A percentile compares a stretch with the other conserved stretches of the same genome.
Evolutionary conservation across 2,797 vertebrate genomes (phyloP).

Genomic region (Zenarchopterus dispar): DNA sequence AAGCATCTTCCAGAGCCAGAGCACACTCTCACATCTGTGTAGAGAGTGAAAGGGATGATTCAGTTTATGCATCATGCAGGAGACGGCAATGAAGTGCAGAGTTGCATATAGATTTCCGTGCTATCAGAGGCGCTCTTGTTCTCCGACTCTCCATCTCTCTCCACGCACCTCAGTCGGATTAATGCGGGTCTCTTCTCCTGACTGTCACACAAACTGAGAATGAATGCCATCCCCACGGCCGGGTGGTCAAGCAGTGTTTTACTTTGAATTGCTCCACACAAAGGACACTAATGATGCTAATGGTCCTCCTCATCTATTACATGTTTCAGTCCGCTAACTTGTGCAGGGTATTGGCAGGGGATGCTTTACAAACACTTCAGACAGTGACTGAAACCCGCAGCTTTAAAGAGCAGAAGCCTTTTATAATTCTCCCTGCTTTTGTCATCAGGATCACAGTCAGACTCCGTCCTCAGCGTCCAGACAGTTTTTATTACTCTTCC

Average conservation of each 20-base stretch:
- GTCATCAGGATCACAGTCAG: constrained; percentile 41
- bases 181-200: constrained; percentile 43
- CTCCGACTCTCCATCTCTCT: constrained; percentile 50
- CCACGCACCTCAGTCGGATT: constrained; percentile 45
- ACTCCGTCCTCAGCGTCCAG: constrained; percentile 14
- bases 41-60: constrained; percentile 78
- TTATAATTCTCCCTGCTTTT: constrained; percentile 32
- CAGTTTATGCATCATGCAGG: constrained; percentile 72
- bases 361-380: constrained; percentile 14
- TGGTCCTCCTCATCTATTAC: constrained; percentile 22
- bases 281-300: constrained; percentile 59
- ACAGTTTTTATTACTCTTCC: constrained; percentile 38
- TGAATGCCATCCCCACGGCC: constrained; percentile 50
- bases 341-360: constrained; percentile 28
- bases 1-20: constrained; percentile 55
- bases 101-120: constrained; percentile 75
- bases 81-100: constrained; percentile 68
- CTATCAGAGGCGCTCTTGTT: constrained; percentile 75
- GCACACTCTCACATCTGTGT: constrained; percentile 71
- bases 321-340: constrained; percentile 42
- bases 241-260: constrained; percentile 51
- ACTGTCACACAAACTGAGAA: constrained; percentile 56
- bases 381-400: neutral
- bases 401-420: constrained; percentile 18
- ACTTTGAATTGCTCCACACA: constrained; percentile 44